These are phyloP conservation scores for Caerostris darwini DNA, from an alignment of 1,140 invertebrate genomes.

Conservation along the genomic window DNA sequence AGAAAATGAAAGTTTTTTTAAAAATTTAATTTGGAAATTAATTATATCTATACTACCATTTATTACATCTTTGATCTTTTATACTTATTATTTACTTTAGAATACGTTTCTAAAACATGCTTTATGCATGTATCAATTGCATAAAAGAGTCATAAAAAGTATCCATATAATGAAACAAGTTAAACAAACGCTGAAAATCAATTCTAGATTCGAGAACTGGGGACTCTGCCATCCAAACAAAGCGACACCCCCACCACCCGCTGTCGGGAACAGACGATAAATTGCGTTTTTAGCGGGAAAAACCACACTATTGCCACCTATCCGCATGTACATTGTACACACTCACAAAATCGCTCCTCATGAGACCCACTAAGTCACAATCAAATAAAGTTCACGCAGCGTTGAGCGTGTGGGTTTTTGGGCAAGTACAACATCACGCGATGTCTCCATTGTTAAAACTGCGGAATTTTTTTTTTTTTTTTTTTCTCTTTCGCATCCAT, in stretches of 20 bases:
- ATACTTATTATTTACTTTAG: neutral
- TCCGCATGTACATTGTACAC: neutral
- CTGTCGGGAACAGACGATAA: neutral
- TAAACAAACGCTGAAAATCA: no score
- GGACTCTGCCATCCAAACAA: neutral
- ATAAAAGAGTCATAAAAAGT: neutral
- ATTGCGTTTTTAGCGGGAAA: neutral
- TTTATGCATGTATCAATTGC: neutral
- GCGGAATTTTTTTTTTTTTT: neutral
- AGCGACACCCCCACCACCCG: no score
- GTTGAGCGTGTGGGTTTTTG: conserved; percentile 63
- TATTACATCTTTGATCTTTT: no score
- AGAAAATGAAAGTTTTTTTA: no score
- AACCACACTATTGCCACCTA: neutral
- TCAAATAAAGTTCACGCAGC: conserved; percentile 72
- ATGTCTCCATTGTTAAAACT: conserved; percentile 20
- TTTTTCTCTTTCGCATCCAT: neutral
- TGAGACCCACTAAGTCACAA: conserved; percentile 49
- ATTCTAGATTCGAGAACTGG: no score
- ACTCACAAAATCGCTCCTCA: neutral
- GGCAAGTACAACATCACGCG: conserved; percentile 6
- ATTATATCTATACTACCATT: no score
- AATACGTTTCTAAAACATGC: neutral
- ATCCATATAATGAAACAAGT: no score
- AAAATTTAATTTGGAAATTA: no score